Evolutionary conservation across 2,888 invertebrate genomes (phyloP), one percentile per base, ranked within the genome.

Genomic region (Diploptera punctata): DNA sequence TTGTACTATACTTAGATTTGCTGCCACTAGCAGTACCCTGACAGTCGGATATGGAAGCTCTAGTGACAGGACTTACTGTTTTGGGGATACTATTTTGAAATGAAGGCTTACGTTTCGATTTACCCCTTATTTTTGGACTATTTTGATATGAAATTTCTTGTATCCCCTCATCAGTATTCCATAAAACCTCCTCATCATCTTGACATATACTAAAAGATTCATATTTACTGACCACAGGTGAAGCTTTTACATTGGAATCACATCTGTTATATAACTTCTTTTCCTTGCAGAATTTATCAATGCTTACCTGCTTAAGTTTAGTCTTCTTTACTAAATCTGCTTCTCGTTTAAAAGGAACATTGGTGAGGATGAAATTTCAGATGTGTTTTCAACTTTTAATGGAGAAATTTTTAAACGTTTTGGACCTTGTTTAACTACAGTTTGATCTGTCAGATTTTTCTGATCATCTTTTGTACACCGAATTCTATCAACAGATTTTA

Each of bases 351-450:
- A 13, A 52, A 4, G 57, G n/a, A 57, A 29, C 31, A 7, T 57
- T 29, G 21, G 57, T 29, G 26, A 57, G n/a, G 31, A n/a, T 9
- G 13, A 24, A 24, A 7, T 47, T 18, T 7, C 3, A 18, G 5
- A 47, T 7, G 31, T 13, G 16, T 57, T 16, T n/a, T 57, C 57
- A 29, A 1, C 7, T 57, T 57, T 57, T n/a, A 57, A 29, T 29
- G 57, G 5, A 29, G 57, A 57, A 3, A 57, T 57, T 57, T 57
- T 57, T 29, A 57, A 57, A 13, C 57, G 57, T 9, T 57, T 57
- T 57, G 57, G 57, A 57, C 57, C 57, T 4, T 57, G 57, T 57
- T 18, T 57, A 13, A 57, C 57, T n/a, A 57, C n/a, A 29, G 57
- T 57, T 29, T 57, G 31, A n/a, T 57, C 57, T 29, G 26, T n/a